Conservation (phyloP, 1,140 invertebrate genomes). For the Aphelenchoides fujianensis region DNA sequence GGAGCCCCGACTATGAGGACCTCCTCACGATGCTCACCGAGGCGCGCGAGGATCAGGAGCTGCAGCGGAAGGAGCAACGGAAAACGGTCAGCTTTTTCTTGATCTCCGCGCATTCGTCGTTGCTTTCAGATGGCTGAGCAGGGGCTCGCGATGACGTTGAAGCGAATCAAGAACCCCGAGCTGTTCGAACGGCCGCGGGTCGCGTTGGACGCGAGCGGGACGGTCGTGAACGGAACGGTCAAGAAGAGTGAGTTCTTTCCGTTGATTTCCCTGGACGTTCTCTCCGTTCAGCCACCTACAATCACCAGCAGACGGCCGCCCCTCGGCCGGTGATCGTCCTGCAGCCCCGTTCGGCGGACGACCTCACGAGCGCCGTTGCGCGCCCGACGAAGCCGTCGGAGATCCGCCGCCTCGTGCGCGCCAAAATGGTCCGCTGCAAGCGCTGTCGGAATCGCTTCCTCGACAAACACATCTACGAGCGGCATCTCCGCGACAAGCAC, state of each 20-base stretch:
- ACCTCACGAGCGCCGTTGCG: constrained; percentile 40
- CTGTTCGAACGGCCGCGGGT: constrained; percentile 23
- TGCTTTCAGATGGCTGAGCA: constrained; percentile 18
- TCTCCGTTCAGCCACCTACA: neutral
- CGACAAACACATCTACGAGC: constrained; percentile 57
- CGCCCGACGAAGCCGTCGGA: constrained; percentile 55
- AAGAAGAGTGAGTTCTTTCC: neutral
- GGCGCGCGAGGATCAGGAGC: constrained; percentile 25
- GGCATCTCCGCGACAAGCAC: constrained; percentile 59
- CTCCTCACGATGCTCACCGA: constrained; percentile 20
- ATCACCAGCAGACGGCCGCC: neutral
- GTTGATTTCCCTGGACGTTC: too few relatives aligned
- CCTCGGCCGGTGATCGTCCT: constrained; percentile 32
- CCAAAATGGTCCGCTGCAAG: constrained; percentile 58
- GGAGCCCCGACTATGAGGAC: constrained; percentile 38
- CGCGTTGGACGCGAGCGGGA: constrained; percentile 30
- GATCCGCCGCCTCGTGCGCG: constrained; percentile 51
- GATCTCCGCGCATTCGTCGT: constrained; percentile 13
- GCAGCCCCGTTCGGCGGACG: constrained; percentile 36
- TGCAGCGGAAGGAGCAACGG: constrained; percentile 20
- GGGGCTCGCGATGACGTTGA: constrained; percentile 24
- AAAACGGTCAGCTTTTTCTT: constrained; percentile 22
- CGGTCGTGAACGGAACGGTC: constrained; percentile 36
- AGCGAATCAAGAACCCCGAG: constrained; percentile 31
- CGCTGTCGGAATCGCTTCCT: constrained; percentile 59